Evolutionary conservation across 2,888 invertebrate species (phyloP).

Genomic region (Hypomecis punctinalis): DNA sequence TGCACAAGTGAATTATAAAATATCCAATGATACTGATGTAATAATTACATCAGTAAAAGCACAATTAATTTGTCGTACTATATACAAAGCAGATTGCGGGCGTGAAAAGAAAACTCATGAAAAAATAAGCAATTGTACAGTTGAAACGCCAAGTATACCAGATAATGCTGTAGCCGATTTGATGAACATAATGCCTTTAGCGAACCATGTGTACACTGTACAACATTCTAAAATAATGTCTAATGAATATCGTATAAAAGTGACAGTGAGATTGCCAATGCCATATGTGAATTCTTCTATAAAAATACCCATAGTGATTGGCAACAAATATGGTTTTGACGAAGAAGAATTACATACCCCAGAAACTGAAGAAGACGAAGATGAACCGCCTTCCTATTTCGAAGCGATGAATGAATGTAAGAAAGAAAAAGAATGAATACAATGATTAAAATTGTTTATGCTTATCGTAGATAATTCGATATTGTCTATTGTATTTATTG

Average conservation of each 20-base stretch:
- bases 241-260: neutral
- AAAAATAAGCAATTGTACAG: neutral
- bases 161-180: neutral
- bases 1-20: neutral
- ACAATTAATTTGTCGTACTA: neutral
- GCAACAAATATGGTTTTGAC: constrained; percentile 11
- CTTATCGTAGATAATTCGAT: too few relatives aligned
- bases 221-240: neutral
- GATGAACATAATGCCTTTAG: neutral
- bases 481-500: too few relatives aligned
- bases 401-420: constrained; percentile 42
- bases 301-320: neutral
- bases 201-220: neutral
- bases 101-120: neutral
- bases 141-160: constrained; percentile 1
- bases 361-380: constrained; percentile 7
- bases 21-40: neutral
- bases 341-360: constrained; percentile 15
- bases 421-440: constrained; percentile 1
- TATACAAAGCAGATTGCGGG: neutral
- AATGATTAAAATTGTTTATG: too few relatives aligned
- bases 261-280: neutral
- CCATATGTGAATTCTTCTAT: neutral
- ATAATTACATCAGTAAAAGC: neutral
- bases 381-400: constrained; percentile 45